Evolutionary conservation across 1,140 invertebrate genomes (phyloP).

Genomic region (Drosophila chauvacae): DNA sequence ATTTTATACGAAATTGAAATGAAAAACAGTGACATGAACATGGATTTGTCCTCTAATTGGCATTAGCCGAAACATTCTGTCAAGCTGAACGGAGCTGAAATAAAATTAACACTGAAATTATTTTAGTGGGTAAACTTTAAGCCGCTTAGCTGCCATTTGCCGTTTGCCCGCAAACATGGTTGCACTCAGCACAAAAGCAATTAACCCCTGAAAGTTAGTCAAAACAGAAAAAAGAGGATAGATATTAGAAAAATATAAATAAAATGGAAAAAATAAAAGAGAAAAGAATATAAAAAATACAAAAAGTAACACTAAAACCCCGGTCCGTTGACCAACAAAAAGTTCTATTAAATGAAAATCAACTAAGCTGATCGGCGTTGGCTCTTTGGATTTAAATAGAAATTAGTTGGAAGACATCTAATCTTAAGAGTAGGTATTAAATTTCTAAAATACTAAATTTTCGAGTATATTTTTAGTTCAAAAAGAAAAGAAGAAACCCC

Average conservation of each 20-base stretch:
- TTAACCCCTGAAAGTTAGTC: constrained; percentile 19
- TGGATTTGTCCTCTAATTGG: constrained; percentile 61
- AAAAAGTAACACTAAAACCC: constrained; percentile 7
- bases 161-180: constrained; percentile 36
- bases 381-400: neutral
- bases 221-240: neutral
- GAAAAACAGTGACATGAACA: constrained; percentile 15
- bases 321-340: neutral
- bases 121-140: constrained; percentile 72
- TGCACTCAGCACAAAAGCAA: constrained; percentile 44
- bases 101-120: constrained; percentile 80
- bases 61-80: constrained; percentile 60
- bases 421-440: no score
- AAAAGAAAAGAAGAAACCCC: neutral
- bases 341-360: constrained; percentile 19
- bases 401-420: neutral
- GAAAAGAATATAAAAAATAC: neutral
- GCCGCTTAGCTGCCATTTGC: constrained; percentile 66
- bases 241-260: neutral
- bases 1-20: constrained; percentile 4
- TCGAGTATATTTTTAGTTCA: neutral
- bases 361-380: neutral
- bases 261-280: neutral
- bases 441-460: neutral
- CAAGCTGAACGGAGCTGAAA: constrained; percentile 23